phyloP scores from a whole-genome alignment of 2,113 vertebrate species.

The Arothron firmamentum region DNA sequence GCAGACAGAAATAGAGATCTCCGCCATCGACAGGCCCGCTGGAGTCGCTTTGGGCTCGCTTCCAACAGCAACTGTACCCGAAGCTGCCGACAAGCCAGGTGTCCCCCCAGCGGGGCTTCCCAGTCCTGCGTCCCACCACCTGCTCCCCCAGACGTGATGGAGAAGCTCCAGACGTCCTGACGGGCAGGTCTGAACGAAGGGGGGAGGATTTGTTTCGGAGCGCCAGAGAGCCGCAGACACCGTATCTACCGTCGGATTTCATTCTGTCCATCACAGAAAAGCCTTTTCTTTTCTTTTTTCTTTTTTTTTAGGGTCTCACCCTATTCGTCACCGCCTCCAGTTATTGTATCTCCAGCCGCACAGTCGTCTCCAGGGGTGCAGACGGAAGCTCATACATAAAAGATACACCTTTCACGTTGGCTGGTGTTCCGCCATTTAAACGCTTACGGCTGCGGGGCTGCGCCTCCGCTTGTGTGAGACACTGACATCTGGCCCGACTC shows the following conservation, averaged over 20 bases:
- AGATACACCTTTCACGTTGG: constrained; percentile 42
- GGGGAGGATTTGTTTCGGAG: constrained; percentile 33
- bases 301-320: constrained; percentile 9
- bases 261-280: constrained; percentile 9
- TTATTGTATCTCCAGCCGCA: constrained; percentile 22
- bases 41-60: constrained; percentile 16
- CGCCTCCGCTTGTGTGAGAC: constrained; percentile 39
- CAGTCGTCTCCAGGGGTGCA: constrained; percentile 18
- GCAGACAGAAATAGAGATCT: not conserved
- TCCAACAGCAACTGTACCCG: constrained; percentile 36
- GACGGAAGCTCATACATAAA: constrained; percentile 29
- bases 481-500: constrained; percentile 49
- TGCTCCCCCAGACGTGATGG: constrained; percentile 63
- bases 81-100: constrained; percentile 49
- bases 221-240: constrained; percentile 24
- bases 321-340: constrained; percentile 1
- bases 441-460: constrained; percentile 28
- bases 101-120: constrained; percentile 40
- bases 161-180: constrained; percentile 35
- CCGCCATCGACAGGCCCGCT: not conserved
- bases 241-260: too few species aligned
- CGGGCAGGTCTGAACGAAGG: too few species aligned
- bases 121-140: constrained; percentile 46
- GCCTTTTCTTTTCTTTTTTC: too few species aligned
- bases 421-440: constrained; percentile 40